Evolutionary conservation across 1,140 invertebrate genomes (phyloP), one percentile per base, ranked within the genome.

Genomic region (Helicoverpa armigera): DNA sequence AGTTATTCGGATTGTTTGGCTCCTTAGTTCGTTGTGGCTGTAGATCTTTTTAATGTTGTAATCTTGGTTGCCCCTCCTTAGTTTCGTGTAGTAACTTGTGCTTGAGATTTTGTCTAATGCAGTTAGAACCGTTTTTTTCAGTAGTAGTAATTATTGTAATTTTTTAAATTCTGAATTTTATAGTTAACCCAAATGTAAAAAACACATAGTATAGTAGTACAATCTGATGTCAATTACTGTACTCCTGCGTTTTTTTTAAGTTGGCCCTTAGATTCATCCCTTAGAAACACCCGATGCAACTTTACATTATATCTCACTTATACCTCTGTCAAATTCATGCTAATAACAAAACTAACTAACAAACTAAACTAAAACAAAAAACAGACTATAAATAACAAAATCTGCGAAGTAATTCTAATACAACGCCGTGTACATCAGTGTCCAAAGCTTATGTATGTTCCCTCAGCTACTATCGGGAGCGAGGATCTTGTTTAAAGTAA

Each of bases 401-500:
- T 51, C 18, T 53, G n/a, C 12, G 50, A 54, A 72, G 35, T 74
- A 58, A 74, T 51, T 74, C 72, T 54, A 72, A 72, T 53, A 29
- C 69, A 12, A 4, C 9, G 2, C 12, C 53, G 23, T 29, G n/a
- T 54, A 72, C 67, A 72, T 54, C 69, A 72, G 43, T 53, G 69
- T 72, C 69, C 69, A 53, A 72, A 31, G 54, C 69, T 72, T 72
- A 54, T 43, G 54, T 60, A 74, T 60, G 31, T 56, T 61, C 58
- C 72, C 35, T 35, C 75, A 51, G 43, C 23, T 77, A 63, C 72
- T 90, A 91, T 91, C 90, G 79, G 80, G 84, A 82, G 48, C 82
- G 83, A 81, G 82, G 79, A 90, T 90, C 90, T 89, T 88, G 87
- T 89, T 89, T 86, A 76, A 86, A 87, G 87, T 87, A 89, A 89